Evolutionary conservation across 2,888 invertebrate species (phyloP).

Genomic region (Graphium colonna): DNA sequence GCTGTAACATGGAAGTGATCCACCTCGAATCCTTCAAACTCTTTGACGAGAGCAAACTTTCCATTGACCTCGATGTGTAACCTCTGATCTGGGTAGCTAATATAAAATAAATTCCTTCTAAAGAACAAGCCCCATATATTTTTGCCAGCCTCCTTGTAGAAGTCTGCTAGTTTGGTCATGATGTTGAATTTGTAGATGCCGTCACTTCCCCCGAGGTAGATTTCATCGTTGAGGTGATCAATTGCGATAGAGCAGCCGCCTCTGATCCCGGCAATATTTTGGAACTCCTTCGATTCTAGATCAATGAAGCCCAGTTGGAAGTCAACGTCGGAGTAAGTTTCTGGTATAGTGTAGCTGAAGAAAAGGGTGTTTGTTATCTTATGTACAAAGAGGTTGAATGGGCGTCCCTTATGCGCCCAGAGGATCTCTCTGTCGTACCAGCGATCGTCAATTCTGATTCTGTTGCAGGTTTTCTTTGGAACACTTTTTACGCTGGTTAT

Average conservation of each 20-base stretch:
- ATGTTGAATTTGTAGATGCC: conserved; percentile 60
- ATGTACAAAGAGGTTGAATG: conserved; percentile 51
- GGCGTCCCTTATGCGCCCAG: conserved; percentile 43
- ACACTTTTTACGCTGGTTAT: conserved; percentile 7
- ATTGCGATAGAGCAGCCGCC: conserved; percentile 57
- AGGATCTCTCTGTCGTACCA: conserved; percentile 51
- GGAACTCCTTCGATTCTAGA: conserved; percentile 44
- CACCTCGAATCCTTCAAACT: conserved; percentile 52
- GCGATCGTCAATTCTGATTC: conserved; percentile 42
- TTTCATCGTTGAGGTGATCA: conserved; percentile 47
- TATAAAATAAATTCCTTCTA: conserved; percentile 52
- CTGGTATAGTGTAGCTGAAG: conserved; percentile 49
- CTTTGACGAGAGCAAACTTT: conserved; percentile 48
- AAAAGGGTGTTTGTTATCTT: conserved; percentile 48
- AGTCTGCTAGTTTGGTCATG: conserved; percentile 47
- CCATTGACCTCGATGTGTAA: conserved; percentile 51
- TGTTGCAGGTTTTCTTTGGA: conserved; percentile 38
- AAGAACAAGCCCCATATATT: conserved; percentile 57
- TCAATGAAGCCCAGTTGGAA: conserved; percentile 51
- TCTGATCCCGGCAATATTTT: conserved; percentile 47
- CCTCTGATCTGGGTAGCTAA: conserved; percentile 57
- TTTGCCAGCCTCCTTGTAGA: conserved; percentile 48
- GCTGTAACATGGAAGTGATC: conserved; percentile 49
- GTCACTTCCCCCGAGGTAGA: conserved; percentile 58
- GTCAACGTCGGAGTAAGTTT: conserved; percentile 49